phyloP scores from a whole-genome alignment of 2,888 invertebrate species.

The Polietes domitor region DNA sequence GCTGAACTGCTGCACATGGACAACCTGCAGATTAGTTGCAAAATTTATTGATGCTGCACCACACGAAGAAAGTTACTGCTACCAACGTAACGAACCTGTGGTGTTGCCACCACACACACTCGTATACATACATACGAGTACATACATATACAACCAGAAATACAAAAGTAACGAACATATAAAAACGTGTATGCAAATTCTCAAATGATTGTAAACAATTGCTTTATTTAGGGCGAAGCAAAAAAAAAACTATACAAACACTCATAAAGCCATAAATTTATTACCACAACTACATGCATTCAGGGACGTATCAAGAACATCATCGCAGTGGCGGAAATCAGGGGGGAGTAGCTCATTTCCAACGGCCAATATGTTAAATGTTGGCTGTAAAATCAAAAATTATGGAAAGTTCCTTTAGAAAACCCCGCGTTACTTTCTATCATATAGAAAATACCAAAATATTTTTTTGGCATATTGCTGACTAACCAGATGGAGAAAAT shows the following conservation, averaged over 20 bases:
- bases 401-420: too few relatives aligned
- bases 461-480: too few relatives aligned
- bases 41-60: conserved; percentile 50
- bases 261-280: conserved; percentile 27
- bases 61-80: not conserved
- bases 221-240: conserved; percentile 1
- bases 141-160: not conserved
- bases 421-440: too few relatives aligned
- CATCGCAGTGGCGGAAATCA: not conserved
- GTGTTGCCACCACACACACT: not conserved
- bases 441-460: too few relatives aligned
- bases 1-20: conserved; percentile 9
- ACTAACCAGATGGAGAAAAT: too few relatives aligned
- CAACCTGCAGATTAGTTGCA: conserved; percentile 44
- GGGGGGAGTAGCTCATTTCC: too few relatives aligned
- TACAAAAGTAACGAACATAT: not conserved
- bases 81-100: not conserved
- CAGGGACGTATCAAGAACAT: not conserved
- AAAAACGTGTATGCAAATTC: conserved; percentile 11
- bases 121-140: not conserved
- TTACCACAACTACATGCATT: conserved; percentile 4
- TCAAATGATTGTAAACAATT: conserved; percentile 22
- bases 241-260: not conserved
- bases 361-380: too few relatives aligned
- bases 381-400: too few relatives aligned